Evolutionary conservation across 2,888 invertebrate genomes (phyloP), one percentile per base, ranked within the genome.

Genomic region (Ptycholaimellus sp.): DNA sequence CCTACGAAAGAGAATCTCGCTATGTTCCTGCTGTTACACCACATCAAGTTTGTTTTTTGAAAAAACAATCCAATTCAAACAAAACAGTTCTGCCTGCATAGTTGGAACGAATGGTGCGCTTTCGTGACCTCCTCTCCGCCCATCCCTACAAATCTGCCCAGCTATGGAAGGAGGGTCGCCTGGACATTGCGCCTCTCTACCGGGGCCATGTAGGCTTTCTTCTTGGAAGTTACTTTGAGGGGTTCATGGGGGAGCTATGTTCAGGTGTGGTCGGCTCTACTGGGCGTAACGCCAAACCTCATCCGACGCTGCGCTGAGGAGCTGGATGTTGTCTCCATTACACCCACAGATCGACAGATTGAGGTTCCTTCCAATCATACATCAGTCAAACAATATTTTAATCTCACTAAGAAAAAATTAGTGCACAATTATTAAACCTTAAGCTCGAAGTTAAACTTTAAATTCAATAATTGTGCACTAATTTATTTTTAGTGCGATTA

Each of bases 181-280:
- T 74, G 29, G 93, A 93, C 58, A 80, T 90, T 45, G 87, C 90
- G 0, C 93, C 93, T 0, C 63, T 81, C 35, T 70, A 81, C 29
- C 68, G 93, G 16, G 80, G 81, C 1, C 71, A 74, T 35, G 73
- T 87, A 22, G 93, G n/a, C n/a, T n/a, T n/a, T n/a, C n/a, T n/a
- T n/a, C n/a, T n/a, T n/a, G n/a, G n/a, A n/a, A n/a, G n/a, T n/a
- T n/a, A n/a, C n/a, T n/a, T n/a, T n/a, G n/a, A n/a, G n/a, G n/a
- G n/a, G n/a, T n/a, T n/a, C n/a, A n/a, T n/a, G n/a, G n/a, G n/a
- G n/a, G n/a, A n/a, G n/a, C n/a, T n/a, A n/a, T n/a, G n/a, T n/a
- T n/a, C n/a, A n/a, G n/a, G 73, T 87, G 6, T 53, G 96, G 93
- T 75, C 87, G 0, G 75, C 82, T 0, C 60, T 96, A 16, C 66